Percentiles rank a stretch among this genome's conserved stretches.
These are phyloP conservation scores for Moxostoma hubbsi DNA, from an alignment of 2,797 vertebrate species.

Conservation along the genomic window DNA sequence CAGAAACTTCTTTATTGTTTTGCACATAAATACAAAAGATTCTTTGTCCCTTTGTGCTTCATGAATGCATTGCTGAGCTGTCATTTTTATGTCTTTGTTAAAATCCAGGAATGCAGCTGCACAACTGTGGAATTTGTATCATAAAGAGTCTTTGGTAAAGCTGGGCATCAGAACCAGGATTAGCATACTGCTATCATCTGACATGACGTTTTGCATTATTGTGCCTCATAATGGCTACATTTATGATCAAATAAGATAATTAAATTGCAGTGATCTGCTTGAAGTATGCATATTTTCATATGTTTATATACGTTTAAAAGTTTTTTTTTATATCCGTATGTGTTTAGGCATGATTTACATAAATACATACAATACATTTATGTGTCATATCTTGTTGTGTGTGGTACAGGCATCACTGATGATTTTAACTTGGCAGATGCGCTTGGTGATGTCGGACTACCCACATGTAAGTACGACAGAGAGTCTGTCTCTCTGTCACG, in stretches of 20 bases:
- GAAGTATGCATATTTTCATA: too few relatives aligned
- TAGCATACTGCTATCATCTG: not conserved
- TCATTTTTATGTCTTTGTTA: constrained; percentile 45
- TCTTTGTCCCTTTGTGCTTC: constrained; percentile 44
- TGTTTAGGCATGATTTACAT: too few relatives aligned
- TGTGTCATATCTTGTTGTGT: not conserved
- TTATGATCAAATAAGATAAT: not conserved
- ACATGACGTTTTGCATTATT: not conserved
- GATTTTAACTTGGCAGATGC: constrained; percentile 70
- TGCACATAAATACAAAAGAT: constrained; percentile 46
- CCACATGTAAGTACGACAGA: too few relatives aligned
- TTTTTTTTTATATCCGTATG: too few relatives aligned
- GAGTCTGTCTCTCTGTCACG: too few relatives aligned
- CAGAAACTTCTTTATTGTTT: constrained; percentile 34
- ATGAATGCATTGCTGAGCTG: constrained; percentile 36
- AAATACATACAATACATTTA: not conserved
- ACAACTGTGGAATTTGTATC: constrained; percentile 10
- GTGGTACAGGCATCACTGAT: constrained; percentile 60
- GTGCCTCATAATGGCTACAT: not conserved
- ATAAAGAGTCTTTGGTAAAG: constrained; percentile 19
- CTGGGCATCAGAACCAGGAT: not conserved
- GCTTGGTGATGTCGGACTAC: constrained; percentile 39
- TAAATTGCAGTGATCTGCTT: not conserved
- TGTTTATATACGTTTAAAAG: too few relatives aligned
- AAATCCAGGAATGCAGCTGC: constrained; percentile 17